Base-by-base conservation (phyloP, 2,888 invertebrate species). In the Leptarthrus brevirostris region DNA sequence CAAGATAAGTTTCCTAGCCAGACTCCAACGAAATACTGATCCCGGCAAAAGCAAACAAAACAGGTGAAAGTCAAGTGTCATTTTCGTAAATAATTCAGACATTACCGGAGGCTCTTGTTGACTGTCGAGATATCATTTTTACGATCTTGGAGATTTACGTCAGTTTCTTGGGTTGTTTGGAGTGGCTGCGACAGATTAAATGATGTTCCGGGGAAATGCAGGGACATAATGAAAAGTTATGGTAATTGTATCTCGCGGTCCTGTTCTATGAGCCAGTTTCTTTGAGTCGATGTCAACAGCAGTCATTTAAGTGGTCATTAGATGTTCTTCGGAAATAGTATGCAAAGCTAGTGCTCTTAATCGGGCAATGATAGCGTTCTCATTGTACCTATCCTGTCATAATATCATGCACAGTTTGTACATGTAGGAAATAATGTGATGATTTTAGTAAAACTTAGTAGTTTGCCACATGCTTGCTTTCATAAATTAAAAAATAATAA, bases 11-110 rank as follows among this genome's bases (percentile, higher is more conserved):
- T 30, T 6, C 30, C 30, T 30, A 30, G 16, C 44, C 14, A 49
- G 49, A 26, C 30, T 36, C 12, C 36, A 30, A 14, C n/a, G 66
- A 20, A 44, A 22, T 14, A 26, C 24, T 8, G 22, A 70, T 22
- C 40, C 47, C 44, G 26, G 5, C 30, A 58, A 76, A 72, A 74
- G 72, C 56, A 74, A 75, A 71, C 74, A 75, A 58, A 76, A 64
- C 76, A 78, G 78, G 78, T 78, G 76, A 78, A 78, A 78, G 78
- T 78, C 78, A 78, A 78, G 78, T 78, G 78, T 78, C 78, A 78
- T 78, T 78, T 78, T 77, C 74, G 78, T 77, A 78, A 78, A 78
- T 78, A 78, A 78, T 77, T 77, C 78, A 77, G 77, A 78, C 75
- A 77, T 78, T 77, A 75, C 74, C 22, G 36, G 64, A 58, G 54